These are phyloP conservation scores for Pitangus sulphuratus DNA, from an alignment of 2,797 vertebrate species.

Conservation along the genomic window DNA sequence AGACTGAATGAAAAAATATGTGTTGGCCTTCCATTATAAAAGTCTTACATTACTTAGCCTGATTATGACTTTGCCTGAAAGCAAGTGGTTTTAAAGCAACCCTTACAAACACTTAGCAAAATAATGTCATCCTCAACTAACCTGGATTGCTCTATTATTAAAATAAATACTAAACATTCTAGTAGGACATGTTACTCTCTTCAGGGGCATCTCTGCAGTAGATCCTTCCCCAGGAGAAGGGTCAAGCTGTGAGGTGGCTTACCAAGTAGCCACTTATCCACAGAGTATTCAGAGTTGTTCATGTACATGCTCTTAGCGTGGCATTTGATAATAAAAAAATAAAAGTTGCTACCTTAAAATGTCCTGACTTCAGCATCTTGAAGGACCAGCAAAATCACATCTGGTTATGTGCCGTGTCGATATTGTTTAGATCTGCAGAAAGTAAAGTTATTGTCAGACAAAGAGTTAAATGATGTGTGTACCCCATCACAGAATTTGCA, in stretches of 20 bases:
- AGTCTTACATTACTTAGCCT: slow-evolving; percentile 10
- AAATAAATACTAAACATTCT: background rate
- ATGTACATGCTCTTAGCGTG: background rate
- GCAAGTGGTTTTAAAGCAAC: slow-evolving; percentile 51
- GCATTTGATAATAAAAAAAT: background rate
- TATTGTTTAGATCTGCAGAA: background rate
- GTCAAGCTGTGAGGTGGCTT: background rate
- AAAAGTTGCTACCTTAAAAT: background rate
- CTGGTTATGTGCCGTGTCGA: background rate
- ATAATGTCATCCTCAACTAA: background rate
- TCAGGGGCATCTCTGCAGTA: background rate
- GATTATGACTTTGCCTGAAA: slow-evolving; percentile 36
- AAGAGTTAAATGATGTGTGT: background rate
- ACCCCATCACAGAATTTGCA: background rate
- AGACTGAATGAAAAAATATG: slow-evolving; percentile 54
- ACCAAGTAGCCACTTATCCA: background rate
- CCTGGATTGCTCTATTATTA: background rate
- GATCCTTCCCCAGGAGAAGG: background rate
- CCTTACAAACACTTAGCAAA: background rate
- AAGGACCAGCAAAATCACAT: background rate
- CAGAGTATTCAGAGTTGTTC: background rate
- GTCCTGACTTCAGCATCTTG: background rate
- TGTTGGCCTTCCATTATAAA: slow-evolving; percentile 18
- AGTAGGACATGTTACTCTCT: background rate
- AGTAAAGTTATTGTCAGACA: background rate